Percentiles rank a stretch among this genome's conserved stretches.
These are phyloP conservation scores for Astyanax mexicanus DNA, from an alignment of 2,797 vertebrate genomes.

Conservation along the genomic window DNA sequence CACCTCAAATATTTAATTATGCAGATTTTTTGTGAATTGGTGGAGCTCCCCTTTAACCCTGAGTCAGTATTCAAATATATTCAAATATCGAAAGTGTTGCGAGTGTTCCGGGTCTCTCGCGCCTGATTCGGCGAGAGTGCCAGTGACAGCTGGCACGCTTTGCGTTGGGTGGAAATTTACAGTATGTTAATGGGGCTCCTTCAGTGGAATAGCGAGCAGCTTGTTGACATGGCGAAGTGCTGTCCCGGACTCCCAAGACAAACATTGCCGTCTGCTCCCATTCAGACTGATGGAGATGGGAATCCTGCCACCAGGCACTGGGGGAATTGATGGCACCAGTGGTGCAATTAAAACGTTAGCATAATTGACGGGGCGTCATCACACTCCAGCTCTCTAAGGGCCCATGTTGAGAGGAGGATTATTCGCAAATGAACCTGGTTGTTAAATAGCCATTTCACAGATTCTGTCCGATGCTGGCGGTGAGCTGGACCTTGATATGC, in stretches of 20 bases:
- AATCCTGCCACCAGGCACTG: constrained; percentile 35
- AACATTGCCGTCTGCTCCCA: constrained; percentile 44
- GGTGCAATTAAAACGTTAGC: constrained; percentile 60
- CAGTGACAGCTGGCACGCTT: constrained; percentile 11
- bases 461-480: neutral
- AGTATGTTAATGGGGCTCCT: constrained; percentile 27
- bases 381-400: constrained; percentile 47
- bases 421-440: constrained; percentile 32
- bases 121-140: neutral
- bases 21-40: too few species aligned
- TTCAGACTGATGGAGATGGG: constrained; percentile 46
- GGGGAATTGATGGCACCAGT: constrained; percentile 46
- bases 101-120: neutral
- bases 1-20: too few species aligned
- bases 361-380: constrained; percentile 58
- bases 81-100: neutral
- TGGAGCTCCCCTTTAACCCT: too few species aligned
- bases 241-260: constrained; percentile 56
- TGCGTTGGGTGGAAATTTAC: constrained; percentile 32
- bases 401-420: constrained; percentile 29
- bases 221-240: constrained; percentile 51
- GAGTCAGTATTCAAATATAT: neutral
- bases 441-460: constrained; percentile 41
- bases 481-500: neutral
- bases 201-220: constrained; percentile 31